Base-by-base conservation (phyloP, 2,113 vertebrate genomes). In the Ivindomyrus marchei region DNA sequence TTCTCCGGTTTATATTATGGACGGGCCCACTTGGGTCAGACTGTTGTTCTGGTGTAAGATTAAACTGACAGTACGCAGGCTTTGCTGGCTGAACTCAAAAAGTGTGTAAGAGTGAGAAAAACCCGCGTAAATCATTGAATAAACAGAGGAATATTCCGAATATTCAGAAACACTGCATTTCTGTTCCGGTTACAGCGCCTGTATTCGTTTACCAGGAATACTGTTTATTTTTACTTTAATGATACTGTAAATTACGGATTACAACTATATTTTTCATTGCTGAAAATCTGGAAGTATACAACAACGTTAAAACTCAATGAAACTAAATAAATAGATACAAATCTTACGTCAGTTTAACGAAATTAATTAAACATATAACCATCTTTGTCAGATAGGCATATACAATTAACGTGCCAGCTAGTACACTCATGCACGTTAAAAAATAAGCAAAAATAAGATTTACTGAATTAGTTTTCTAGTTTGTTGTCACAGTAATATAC, bases 81-180 rank as follows among this genome's bases (percentile, higher is more conserved):
- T 56, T 4, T 39, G 31, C 27, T 9, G 17, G 7, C 52, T 58
- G 15, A 83, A 83, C 8, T 49, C 19, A 86, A 86, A 56, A 50
- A 27, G 77, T 45, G 11, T 39, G 13, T 7, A 27, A 45, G 21
- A 88, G 56, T 42, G 53, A 70, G 62, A 66, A 36, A 88, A 88
- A 62, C 8, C 53, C 21, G 56, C 45, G 87, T 19, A 88, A 88
- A 62, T 66, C 53, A 88, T 1, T 50, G 36, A 58, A 58, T 42
- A 62, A 62, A 62, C 87, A 62, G 19, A 66, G 31, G 87, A n/a
- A 87, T 87, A 53, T 53, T 88, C 27, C 6, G 21, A 88, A 88
- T 52, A 52, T 15, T 52, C 0, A 52, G 50, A 53, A 85, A 85
- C 17, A 27, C 85, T 50, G 36, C 39, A 45, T 45, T 52, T 24